A percentile compares a stretch with the other conserved stretches of the same genome.
Conservation (phyloP, 2,888 invertebrate genomes). For the Phasia obesa region DNA sequence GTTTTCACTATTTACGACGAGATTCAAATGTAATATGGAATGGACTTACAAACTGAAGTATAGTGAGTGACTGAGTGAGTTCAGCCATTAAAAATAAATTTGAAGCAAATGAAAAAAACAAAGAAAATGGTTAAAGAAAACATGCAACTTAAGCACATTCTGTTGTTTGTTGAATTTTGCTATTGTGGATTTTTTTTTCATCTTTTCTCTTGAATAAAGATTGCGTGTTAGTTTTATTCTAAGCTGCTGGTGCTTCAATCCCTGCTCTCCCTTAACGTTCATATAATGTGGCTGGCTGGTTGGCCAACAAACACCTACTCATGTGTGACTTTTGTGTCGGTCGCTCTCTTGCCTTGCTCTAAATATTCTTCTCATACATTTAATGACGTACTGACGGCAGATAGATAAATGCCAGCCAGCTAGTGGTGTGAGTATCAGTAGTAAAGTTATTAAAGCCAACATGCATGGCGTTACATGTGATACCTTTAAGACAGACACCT, state of each 20-base stretch:
- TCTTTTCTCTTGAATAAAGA: conserved; percentile 46
- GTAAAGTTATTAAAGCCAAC: conserved; percentile 34
- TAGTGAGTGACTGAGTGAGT: conserved; percentile 23
- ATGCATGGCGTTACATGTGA: conserved; percentile 63
- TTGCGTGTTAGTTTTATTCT: conserved; percentile 56
- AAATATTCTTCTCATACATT: not conserved
- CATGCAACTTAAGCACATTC: conserved; percentile 35
- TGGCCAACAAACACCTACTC: conserved; percentile 63
- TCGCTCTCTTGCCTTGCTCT: conserved; percentile 43
- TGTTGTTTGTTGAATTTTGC: conserved; percentile 1
- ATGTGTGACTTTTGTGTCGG: conserved; percentile 53
- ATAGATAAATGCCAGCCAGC: not conserved
- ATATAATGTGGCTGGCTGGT: conserved; percentile 37
- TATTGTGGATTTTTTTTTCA: not conserved
- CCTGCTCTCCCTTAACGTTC: conserved; percentile 29
- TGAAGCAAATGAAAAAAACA: conserved; percentile 12
- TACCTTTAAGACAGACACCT: conserved; percentile 49
- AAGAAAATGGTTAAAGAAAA: conserved; percentile 26
- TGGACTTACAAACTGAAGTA: conserved; percentile 11
- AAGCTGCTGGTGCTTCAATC: conserved; percentile 1
- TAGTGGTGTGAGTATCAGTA: conserved; percentile 28
- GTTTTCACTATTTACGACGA: not conserved
- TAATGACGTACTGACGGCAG: conserved; percentile 26
- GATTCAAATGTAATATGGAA: conserved; percentile 15
- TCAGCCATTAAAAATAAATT: conserved; percentile 60